Base-by-base conservation (phyloP, 2,888 invertebrate genomes). In the Keiferia lycopersicella region DNA sequence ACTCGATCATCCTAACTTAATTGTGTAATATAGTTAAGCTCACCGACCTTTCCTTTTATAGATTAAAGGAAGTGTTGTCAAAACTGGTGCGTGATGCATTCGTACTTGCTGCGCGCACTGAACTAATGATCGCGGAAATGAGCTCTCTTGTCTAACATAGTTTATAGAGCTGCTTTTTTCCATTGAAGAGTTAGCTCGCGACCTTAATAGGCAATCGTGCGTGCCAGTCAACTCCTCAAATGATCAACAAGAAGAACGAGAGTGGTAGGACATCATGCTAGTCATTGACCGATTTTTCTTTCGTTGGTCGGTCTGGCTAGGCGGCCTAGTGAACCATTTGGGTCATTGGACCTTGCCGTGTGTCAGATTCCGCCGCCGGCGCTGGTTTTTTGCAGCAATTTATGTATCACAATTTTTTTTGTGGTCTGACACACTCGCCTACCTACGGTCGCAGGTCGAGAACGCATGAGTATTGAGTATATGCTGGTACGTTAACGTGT, bases 311-410 rank as follows among this genome's bases (percentile, higher is more conserved):
- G 81, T 79, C 20, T 16, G 22, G 20, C 82, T 85, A 79, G 74
- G 75, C 81, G 87, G 81, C 86, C 87, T 83, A 87, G 86, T 87
- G 82, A 82, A 83, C 81, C 85, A 91, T 89, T 88, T 91, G 85
- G 91, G 91, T 91, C 89, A 91, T 88, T 89, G 87, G 88, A 89
- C 89, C 87, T 90, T 87, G 80, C 87, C 83, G 88, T 84, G 87
- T 81, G 85, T 82, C 80, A 84, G 78, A 75, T 80, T 77, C 76
- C 76, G 69, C 75, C 80, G 80, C 81, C 83, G 80, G 77, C 81
- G 82, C 79, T 78, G 80, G 78, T 83, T 87, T 88, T 86, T 86
- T 87, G 81, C 80, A 69, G 73, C 77, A 82, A 80, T 80, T 80
- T 82, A 80, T 80, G 77, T 80, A 79, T 77, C 80, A 76, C 77